phyloP scores from a whole-genome alignment of 2,113 vertebrate genomes.

The Eptesicus fuscus region DNA sequence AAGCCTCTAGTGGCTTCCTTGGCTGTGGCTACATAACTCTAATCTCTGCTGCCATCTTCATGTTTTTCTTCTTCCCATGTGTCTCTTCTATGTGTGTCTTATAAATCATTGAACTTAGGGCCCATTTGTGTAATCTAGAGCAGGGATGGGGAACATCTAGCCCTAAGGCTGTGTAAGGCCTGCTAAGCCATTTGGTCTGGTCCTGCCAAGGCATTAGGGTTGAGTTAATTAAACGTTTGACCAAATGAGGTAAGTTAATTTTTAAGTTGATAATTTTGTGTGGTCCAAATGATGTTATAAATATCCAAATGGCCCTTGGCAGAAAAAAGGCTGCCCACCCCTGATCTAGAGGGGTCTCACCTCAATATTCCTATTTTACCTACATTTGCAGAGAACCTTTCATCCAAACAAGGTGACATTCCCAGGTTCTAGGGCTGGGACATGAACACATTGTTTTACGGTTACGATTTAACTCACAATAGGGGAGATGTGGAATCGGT shows the following conservation, averaged over 20 bases:
- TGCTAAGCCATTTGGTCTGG: too few relatives aligned
- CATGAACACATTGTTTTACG: background rate
- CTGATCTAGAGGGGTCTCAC: background rate
- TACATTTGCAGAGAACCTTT: background rate
- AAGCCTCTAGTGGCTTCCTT: background rate
- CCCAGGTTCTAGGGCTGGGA: background rate
- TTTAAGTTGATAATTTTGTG: too few relatives aligned
- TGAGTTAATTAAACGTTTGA: too few relatives aligned
- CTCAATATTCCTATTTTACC: background rate
- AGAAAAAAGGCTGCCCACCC: too few relatives aligned
- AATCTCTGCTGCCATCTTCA: background rate
- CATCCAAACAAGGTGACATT: background rate
- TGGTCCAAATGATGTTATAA: too few relatives aligned
- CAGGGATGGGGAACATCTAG: too few relatives aligned
- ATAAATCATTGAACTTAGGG: background rate
- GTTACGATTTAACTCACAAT: background rate
- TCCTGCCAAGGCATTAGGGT: too few relatives aligned
- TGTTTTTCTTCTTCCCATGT: background rate
- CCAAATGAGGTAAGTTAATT: too few relatives aligned
- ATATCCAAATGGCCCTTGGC: too few relatives aligned
- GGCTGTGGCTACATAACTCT: background rate
- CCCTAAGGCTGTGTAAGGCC: too few relatives aligned
- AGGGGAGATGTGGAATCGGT: background rate
- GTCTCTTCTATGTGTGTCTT: background rate
- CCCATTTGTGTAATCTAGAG: background rate